A percentile compares a stretch with the other conserved stretches of the same genome.
phyloP scores from a whole-genome alignment of 2,888 invertebrate species.

The Acholoe squamosa region DNA sequence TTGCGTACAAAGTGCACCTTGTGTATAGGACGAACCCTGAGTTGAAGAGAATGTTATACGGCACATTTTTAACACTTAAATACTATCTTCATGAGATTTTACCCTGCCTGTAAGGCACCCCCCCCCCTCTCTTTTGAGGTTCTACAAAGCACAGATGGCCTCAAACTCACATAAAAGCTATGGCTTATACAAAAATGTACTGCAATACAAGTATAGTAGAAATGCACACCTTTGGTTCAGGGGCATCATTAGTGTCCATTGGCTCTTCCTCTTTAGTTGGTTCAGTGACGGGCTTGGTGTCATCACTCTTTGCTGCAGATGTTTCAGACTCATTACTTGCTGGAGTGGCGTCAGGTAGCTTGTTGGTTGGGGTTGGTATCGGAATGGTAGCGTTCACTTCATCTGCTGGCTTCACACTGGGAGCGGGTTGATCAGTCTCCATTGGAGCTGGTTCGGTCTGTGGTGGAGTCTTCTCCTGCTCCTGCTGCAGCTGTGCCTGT shows the following conservation, averaged over 20 bases:
- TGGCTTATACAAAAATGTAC: too few relatives aligned
- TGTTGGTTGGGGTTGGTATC: neutral
- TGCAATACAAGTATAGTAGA: too few relatives aligned
- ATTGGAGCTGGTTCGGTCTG: neutral
- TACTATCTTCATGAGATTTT: too few relatives aligned
- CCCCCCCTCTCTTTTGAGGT: too few relatives aligned
- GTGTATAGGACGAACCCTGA: too few relatives aligned
- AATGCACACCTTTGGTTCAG: neutral
- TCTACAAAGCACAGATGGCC: too few relatives aligned
- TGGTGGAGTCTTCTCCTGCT: slow-evolving; percentile 55
- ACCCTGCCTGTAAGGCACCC: too few relatives aligned
- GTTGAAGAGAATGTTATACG: too few relatives aligned
- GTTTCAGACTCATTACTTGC: too few relatives aligned
- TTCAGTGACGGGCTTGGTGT: neutral
- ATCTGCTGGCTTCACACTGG: neutral
- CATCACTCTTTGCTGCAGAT: neutral
- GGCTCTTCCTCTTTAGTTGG: neutral
- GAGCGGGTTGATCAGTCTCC: neutral
- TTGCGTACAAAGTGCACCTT: too few relatives aligned
- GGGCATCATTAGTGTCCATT: slow-evolving; percentile 35
- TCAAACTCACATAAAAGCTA: too few relatives aligned
- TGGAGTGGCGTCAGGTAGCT: neutral
- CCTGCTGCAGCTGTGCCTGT: slow-evolving; percentile 36
- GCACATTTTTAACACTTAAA: too few relatives aligned
- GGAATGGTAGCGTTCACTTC: neutral